Percentiles rank a stretch among this genome's conserved stretches.
Conservation (phyloP, 2,888 invertebrate genomes). For the Rotaria socialis region DNA sequence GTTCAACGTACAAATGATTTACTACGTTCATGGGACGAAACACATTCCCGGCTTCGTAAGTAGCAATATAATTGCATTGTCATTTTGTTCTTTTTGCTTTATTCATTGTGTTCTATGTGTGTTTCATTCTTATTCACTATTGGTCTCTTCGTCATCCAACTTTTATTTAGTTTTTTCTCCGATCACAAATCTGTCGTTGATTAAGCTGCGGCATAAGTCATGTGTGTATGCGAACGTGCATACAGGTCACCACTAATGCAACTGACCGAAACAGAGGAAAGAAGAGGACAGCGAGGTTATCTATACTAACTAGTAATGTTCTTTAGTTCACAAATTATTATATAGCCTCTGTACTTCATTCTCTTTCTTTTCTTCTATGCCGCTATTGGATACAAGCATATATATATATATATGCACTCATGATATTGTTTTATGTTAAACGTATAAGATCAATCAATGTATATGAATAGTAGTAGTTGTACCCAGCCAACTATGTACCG, state of each 20-base stretch:
- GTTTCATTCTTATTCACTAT: neutral
- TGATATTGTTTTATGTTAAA: neutral
- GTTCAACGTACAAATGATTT: neutral
- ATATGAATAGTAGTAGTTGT: neutral
- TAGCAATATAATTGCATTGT: neutral
- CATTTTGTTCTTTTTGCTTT: neutral
- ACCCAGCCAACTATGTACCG: neutral
- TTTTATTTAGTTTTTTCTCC: neutral
- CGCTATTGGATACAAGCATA: neutral
- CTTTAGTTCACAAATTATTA: neutral
- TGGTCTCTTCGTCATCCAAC: neutral
- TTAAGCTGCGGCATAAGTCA: neutral
- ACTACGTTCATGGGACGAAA: neutral
- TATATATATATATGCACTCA: neutral
- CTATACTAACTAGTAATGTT: neutral
- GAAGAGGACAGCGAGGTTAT: neutral
- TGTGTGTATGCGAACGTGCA: neutral
- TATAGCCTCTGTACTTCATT: neutral
- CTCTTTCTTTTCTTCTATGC: neutral
- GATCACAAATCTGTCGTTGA: neutral
- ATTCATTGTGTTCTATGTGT: neutral
- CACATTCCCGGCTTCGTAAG: slow-evolving; percentile 21
- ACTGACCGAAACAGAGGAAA: neutral
- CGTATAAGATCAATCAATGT: neutral
- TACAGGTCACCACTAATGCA: neutral